A percentile compares a stretch with the other conserved stretches of the same genome.
These are phyloP conservation scores for Lasioglossum vierecki DNA, from an alignment of 2,888 invertebrate species.

Conservation along the genomic window DNA sequence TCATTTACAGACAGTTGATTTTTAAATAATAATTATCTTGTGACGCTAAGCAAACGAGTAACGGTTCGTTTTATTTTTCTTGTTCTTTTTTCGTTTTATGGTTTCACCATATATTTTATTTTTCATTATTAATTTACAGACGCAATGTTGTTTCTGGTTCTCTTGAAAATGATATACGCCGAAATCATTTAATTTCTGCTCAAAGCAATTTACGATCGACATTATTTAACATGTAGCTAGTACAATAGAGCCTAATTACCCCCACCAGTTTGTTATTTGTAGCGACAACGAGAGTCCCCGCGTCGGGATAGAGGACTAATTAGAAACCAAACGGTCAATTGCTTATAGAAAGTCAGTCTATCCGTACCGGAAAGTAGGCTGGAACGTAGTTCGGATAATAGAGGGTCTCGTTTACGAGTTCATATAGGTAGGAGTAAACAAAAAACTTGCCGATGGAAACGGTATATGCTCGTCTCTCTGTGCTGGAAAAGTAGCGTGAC, in stretches of 20 bases:
- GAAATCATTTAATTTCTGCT: too few relatives aligned
- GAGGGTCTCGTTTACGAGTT: neutral
- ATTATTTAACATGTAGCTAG: too few relatives aligned
- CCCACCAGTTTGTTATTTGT: neutral
- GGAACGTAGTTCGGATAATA: neutral
- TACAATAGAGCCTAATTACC: neutral
- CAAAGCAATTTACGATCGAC: too few relatives aligned
- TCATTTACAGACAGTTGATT: too few relatives aligned
- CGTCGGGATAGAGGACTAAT: neutral
- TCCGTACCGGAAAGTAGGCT: neutral
- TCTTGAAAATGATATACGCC: too few relatives aligned
- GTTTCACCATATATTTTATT: too few relatives aligned
- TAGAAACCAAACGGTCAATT: neutral
- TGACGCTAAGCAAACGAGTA: too few relatives aligned
- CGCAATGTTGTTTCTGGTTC: too few relatives aligned
- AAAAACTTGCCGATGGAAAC: neutral
- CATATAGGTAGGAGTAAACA: neutral
- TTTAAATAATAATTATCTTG: too few relatives aligned
- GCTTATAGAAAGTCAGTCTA: neutral
- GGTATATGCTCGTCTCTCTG: neutral
- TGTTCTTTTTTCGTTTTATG: too few relatives aligned
- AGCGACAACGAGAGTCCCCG: neutral
- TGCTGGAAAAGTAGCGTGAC: neutral
- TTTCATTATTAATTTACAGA: too few relatives aligned
- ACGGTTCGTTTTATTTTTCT: too few relatives aligned